Evolutionary conservation across 2,113 vertebrate species (phyloP), one percentile per base, ranked within the genome.

Genomic region (Nothobranchius kuhntae): DNA sequence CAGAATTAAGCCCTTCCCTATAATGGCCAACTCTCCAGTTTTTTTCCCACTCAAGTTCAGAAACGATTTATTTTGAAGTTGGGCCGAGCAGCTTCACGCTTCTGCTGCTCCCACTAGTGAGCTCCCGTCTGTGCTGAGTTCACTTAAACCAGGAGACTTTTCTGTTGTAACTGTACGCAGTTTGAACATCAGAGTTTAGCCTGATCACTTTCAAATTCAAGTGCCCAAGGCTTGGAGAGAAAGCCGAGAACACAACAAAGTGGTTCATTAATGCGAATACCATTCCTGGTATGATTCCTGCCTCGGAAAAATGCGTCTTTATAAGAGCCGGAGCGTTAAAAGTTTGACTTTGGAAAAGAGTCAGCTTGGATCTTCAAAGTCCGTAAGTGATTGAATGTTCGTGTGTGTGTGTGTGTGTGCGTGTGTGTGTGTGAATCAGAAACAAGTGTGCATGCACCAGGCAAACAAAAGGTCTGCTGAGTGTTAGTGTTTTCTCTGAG

Each of bases 381-480:
- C 12, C 53, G n/a, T 35, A 13, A 73, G 45, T 30, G 56, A 78
- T 48, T 9, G 3, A 14, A 21, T 57, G n/a, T 26, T 17, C 2
- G 12, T 24, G 6, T n/a, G 9, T 11, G 36, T 35, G 6, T 52
- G 48, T 30, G 15, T 48, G 13, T 61, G 61, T 53, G 45, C 21
- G 30, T 40, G 10, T 48, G 21, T 58, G 35, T 55, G 17, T 77
- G 40, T 30, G 30, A 35, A 56, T 58, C 48, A 65, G 26, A 70
- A 65, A 74, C 75, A 76, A 71, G 73, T 6, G 38, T 65, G 67
- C 35, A 46, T 47, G 77, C 54, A 58, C 59, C 50, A 70, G 58
- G 73, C 78, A 88, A 87, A 88, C 86, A 88, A 87, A 86, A 71
- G 80, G 81, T 89, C 74, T 55, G 7, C 71, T 1, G 75, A 86